A percentile compares a stretch with the other conserved stretches of the same genome.
Conservation (phyloP, 1,140 invertebrate genomes). For the Lasaia peninsularis region DNA sequence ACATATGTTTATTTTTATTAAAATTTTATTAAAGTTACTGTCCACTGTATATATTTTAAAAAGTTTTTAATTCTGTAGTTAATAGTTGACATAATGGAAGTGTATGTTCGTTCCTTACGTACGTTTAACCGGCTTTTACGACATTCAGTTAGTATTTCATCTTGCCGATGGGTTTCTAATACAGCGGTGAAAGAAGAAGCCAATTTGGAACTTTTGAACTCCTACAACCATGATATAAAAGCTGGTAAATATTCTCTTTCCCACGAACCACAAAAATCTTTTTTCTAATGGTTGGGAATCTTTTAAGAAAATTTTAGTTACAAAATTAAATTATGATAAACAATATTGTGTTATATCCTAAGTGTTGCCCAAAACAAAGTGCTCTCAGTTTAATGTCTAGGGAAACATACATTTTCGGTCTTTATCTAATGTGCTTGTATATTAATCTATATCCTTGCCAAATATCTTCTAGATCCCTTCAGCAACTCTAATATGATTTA, state of each 20-base stretch:
- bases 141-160: constrained; percentile 37
- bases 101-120: constrained; percentile 40
- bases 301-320: constrained; percentile 8
- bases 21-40: background rate
- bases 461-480: no score
- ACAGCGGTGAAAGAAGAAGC: constrained; percentile 48
- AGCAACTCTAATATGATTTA: no score
- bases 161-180: constrained; percentile 37
- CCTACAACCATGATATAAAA: constrained; percentile 55
- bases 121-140: constrained; percentile 53
- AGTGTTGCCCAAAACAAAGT: no score
- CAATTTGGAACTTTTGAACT: constrained; percentile 45
- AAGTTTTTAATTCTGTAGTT: background rate
- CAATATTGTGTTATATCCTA: no score
- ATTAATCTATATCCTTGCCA: no score
- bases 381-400: no score
- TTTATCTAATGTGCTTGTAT: no score
- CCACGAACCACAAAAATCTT: no score
- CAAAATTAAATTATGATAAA: no score
- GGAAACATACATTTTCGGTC: no score
- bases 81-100: constrained; percentile 37
- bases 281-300: no score
- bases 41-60: background rate
- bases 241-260: constrained; percentile 52
- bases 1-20: background rate